These are phyloP conservation scores for Apoderus coryli DNA, from an alignment of 2,888 invertebrate species.

Conservation along the genomic window DNA sequence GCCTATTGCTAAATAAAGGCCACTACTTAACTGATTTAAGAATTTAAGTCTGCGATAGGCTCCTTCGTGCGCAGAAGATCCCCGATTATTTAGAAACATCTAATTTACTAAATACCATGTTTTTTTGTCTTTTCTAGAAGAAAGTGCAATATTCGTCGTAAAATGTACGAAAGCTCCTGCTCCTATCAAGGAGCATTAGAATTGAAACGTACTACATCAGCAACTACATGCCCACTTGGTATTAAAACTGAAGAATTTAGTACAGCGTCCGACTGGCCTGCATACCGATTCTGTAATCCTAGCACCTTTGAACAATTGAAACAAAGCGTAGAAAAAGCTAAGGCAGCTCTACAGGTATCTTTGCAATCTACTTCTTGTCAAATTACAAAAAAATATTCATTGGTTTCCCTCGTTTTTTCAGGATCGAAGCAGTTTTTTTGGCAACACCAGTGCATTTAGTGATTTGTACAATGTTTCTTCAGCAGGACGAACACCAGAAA, in stretches of 20 bases:
- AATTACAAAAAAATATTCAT: too few species aligned
- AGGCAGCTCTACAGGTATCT: conserved; percentile 60
- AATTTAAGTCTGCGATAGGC: too few species aligned
- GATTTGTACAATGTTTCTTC: conserved; percentile 42
- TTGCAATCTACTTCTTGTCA: too few species aligned
- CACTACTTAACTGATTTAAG: too few species aligned
- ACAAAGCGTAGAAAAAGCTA: conserved; percentile 82
- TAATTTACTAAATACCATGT: too few species aligned
- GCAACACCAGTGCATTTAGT: conserved; percentile 59
- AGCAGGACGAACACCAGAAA: conserved; percentile 25
- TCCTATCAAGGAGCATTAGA: conserved; percentile 57
- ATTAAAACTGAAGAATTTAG: conserved; percentile 34
- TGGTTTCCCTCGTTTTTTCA: too few species aligned
- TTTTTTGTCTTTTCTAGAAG: too few species aligned
- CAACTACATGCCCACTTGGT: conserved; percentile 27
- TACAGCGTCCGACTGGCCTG: conserved; percentile 53
- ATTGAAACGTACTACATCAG: conserved; percentile 29
- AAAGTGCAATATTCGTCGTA: conserved; percentile 31
- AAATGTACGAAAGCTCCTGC: conserved; percentile 89
- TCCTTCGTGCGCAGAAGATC: too few species aligned
- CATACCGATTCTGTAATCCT: conserved; percentile 65
- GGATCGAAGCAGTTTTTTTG: conserved; percentile 54
- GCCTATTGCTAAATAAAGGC: too few species aligned
- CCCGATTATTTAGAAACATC: too few species aligned
- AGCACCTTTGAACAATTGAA: conserved; percentile 82